phyloP scores from a whole-genome alignment of 1,140 invertebrate species.

The Drosophila suzukii region DNA sequence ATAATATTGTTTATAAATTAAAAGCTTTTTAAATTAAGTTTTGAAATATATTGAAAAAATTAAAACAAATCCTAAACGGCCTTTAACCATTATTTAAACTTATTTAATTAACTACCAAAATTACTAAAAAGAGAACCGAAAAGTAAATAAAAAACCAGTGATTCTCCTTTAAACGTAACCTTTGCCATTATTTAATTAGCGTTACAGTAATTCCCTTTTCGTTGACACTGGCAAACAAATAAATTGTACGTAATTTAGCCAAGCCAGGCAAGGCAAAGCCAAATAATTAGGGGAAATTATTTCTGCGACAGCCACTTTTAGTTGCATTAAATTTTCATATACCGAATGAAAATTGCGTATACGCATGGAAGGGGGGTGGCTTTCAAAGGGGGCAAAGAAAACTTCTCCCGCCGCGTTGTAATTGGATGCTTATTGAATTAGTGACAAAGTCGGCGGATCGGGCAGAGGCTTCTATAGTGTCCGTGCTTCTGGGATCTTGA shows the following conservation, averaged over 20 bases:
- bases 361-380: constrained; percentile 22
- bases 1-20: too few relatives aligned
- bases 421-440: constrained; percentile 83
- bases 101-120: neutral
- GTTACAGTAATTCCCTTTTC: constrained; percentile 2
- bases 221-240: constrained; percentile 19
- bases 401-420: constrained; percentile 62
- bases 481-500: neutral
- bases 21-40: too few relatives aligned
- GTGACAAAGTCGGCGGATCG: constrained; percentile 61
- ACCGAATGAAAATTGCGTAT: constrained; percentile 63
- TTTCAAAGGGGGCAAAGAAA: constrained; percentile 5
- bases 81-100: neutral
- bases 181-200: constrained; percentile 31
- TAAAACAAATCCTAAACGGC: too few relatives aligned
- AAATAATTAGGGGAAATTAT: constrained; percentile 67
- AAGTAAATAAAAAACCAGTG: neutral
- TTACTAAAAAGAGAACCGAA: neutral
- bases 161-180: too few relatives aligned
- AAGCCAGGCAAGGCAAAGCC: constrained; percentile 11
- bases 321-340: constrained; percentile 73
- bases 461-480: constrained; percentile 10
- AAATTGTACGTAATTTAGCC: constrained; percentile 35
- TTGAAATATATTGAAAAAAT: too few relatives aligned
- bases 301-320: constrained; percentile 46